Percentiles rank a stretch among this genome's conserved stretches.
phyloP scores from a whole-genome alignment of 2,113 vertebrate species.

The Rhadina sibilatrix region DNA sequence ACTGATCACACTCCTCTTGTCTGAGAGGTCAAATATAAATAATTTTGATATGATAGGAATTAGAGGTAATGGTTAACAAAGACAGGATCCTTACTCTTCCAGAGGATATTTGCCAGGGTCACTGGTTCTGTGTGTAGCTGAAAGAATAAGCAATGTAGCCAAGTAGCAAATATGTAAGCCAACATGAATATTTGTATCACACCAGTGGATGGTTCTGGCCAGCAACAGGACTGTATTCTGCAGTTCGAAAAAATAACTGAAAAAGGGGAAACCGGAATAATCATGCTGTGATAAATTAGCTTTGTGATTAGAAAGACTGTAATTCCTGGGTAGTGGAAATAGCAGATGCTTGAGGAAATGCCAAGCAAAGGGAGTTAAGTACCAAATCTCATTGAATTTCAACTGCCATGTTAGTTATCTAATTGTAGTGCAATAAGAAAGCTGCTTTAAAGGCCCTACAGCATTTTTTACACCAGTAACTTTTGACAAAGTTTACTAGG shows the following conservation, averaged over 20 bases:
- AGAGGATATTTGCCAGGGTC: not conserved
- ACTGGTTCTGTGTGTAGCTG: not conserved
- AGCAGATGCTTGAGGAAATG: slow-evolving; percentile 35
- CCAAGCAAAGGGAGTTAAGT: not conserved
- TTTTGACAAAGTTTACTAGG: not conserved
- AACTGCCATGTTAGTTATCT: not conserved
- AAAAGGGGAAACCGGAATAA: not conserved
- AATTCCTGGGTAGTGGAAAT: not conserved
- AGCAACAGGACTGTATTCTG: not conserved
- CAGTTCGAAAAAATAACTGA: not conserved
- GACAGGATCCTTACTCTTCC: not conserved
- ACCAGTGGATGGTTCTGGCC: not conserved
- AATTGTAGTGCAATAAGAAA: slow-evolving; percentile 14
- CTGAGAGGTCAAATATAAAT: not conserved
- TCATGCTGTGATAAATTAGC: not conserved
- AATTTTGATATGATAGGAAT: not conserved
- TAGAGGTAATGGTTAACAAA: not conserved
- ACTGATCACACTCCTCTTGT: not conserved
- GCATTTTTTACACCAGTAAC: not conserved
- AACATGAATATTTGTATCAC: not conserved
- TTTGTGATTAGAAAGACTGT: not conserved
- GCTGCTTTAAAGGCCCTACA: not conserved
- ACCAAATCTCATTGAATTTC: slow-evolving; percentile 24
- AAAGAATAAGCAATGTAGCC: not conserved
- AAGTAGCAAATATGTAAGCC: not conserved